Percentiles rank a stretch among this genome's conserved stretches.
These are phyloP conservation scores for Clarias laeviceps DNA, from an alignment of 2,797 vertebrate genomes.

Conservation along the genomic window DNA sequence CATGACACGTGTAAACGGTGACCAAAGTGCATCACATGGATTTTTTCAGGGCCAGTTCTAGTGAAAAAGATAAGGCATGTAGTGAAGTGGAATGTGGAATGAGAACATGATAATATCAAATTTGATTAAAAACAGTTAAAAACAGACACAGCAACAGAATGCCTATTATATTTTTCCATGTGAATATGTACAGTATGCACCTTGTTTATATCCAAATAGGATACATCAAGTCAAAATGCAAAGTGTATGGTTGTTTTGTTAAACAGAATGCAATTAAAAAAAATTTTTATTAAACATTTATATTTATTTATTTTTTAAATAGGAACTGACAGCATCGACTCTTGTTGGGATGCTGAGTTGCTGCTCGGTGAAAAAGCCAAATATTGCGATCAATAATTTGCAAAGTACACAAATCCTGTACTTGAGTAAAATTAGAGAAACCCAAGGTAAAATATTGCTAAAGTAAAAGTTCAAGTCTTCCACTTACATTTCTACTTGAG, in stretches of 20 bases:
- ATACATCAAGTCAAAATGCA: background rate
- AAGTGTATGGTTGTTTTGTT: background rate
- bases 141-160: background rate
- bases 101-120: background rate
- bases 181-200: background rate
- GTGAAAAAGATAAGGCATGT: background rate
- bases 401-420: too few species aligned
- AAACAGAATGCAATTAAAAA: background rate
- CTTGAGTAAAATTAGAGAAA: too few species aligned
- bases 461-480: too few species aligned
- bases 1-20: background rate
- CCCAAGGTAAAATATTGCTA: too few species aligned
- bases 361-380: background rate
- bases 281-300: too few species aligned
- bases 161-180: background rate
- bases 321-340: background rate
- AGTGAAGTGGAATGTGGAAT: background rate
- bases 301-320: background rate
- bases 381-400: background rate
- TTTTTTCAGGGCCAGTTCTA: background rate
- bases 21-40: background rate
- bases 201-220: background rate
- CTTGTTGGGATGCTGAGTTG: background rate
- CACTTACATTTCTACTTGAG: too few species aligned
- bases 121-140: background rate